Evolutionary conservation across 2,888 invertebrate genomes (phyloP).

Genomic region (Eubasilissa splendida): DNA sequence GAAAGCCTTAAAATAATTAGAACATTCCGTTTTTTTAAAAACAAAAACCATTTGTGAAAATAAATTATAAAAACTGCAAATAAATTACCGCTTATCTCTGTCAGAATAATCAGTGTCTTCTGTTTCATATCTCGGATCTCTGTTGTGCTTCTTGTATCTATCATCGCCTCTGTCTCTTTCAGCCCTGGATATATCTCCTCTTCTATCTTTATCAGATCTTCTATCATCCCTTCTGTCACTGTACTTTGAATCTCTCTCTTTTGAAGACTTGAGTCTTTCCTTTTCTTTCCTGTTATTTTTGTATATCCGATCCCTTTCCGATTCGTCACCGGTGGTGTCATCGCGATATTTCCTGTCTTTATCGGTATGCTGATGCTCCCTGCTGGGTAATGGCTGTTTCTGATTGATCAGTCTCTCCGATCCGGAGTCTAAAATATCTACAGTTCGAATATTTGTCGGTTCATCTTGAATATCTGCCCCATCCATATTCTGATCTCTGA

Average conservation of each 20-base stretch:
- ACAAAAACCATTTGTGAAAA: background rate
- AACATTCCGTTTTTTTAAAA: no score
- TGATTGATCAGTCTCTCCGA: constrained; percentile 64
- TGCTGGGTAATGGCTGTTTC: constrained; percentile 50
- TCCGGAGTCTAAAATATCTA: constrained; percentile 64
- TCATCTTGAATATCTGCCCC: constrained; percentile 68
- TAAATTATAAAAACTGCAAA: background rate
- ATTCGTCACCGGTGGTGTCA: constrained; percentile 68
- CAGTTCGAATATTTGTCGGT: constrained; percentile 61
- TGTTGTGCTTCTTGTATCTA: constrained; percentile 66
- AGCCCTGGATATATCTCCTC: constrained; percentile 64
- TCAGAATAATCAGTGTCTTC: constrained; percentile 80
- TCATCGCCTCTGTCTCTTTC: constrained; percentile 62
- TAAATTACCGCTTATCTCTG: constrained; percentile 68
- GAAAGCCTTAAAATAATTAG: no score
- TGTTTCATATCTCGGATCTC: constrained; percentile 74
- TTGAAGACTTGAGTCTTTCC: constrained; percentile 52
- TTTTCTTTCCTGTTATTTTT: constrained; percentile 60
- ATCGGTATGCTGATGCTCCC: constrained; percentile 43
- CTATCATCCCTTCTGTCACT: constrained; percentile 66
- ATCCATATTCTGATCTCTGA: constrained; percentile 71
- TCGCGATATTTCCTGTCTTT: constrained; percentile 61
- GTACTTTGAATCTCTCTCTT: constrained; percentile 56
- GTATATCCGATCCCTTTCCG: constrained; percentile 67
- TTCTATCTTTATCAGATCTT: constrained; percentile 62